Conservation (phyloP, 2,113 vertebrate genomes). For the Bubo bubo region DNA sequence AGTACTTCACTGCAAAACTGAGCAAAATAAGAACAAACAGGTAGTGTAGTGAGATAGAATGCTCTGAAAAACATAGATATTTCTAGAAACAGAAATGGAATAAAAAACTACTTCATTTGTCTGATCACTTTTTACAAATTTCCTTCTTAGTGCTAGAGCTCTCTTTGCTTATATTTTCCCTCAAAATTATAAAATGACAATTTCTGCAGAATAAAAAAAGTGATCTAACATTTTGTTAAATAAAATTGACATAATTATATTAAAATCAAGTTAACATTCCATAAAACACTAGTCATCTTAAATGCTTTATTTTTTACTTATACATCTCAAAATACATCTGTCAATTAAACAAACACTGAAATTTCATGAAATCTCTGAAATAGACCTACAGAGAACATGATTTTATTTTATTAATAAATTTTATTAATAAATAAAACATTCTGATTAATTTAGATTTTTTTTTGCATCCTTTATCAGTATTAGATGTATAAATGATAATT, state of each 20-base stretch:
- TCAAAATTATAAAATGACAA: not conserved
- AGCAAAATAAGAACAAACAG: not conserved
- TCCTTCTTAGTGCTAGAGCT: not conserved
- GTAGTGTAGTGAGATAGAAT: not conserved
- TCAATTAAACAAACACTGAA: not conserved
- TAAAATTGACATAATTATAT: not conserved
- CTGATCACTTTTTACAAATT: not conserved
- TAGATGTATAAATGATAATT: not conserved
- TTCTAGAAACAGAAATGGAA: not conserved
- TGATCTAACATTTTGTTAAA: not conserved
- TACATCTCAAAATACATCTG: not conserved
- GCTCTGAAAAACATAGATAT: not conserved
- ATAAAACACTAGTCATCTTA: not conserved
- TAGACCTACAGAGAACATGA: not conserved
- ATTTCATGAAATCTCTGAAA: not conserved
- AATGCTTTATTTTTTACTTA: not conserved
- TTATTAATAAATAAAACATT: not conserved
- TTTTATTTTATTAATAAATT: not conserved
- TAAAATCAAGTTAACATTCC: not conserved
- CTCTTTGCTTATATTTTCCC: not conserved
- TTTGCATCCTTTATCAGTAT: not conserved
- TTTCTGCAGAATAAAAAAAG: not conserved
- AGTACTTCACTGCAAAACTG: not conserved
- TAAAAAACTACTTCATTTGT: not conserved
- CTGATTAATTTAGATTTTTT: not conserved